Conservation (phyloP, 1,140 invertebrate genomes). For the Trachymyrmex septentrionalis region DNA sequence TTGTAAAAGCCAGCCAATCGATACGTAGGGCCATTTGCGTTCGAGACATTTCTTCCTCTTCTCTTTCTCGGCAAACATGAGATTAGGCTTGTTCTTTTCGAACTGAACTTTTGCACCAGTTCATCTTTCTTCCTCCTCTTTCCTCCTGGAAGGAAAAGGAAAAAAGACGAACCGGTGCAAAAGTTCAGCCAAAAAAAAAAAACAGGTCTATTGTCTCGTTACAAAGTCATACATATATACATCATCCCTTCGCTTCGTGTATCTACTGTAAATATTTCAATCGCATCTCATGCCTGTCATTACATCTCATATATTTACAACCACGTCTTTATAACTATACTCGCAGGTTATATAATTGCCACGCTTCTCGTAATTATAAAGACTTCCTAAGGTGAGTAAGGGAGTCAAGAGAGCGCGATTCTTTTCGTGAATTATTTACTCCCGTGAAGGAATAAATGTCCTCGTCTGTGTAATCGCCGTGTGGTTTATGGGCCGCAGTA, state of each 20-base stretch:
- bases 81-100: no score
- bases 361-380: slow-evolving; percentile 17
- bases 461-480: slow-evolving; percentile 49
- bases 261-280: slow-evolving; percentile 1
- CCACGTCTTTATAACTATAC: neutral
- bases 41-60: neutral
- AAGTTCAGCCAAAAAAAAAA: no score
- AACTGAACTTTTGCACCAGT: no score
- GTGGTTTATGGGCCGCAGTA: slow-evolving; percentile 53
- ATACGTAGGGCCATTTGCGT: neutral
- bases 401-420: slow-evolving; percentile 10
- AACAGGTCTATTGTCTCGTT: neutral
- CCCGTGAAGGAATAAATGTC: slow-evolving; percentile 56
- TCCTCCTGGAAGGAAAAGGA: no score
- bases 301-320: neutral
- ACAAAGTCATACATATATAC: neutral
- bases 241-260: neutral
- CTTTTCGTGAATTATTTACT: slow-evolving; percentile 56
- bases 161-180: no score
- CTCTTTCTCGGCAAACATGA: neutral
- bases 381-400: neutral
- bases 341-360: slow-evolving; percentile 33
- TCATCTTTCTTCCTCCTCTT: no score
- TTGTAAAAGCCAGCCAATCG: slow-evolving; percentile 4
- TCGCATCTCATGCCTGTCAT: slow-evolving; percentile 22